Evolutionary conservation across 2,113 vertebrate species (phyloP).

Genomic region (Sialia sialis): DNA sequence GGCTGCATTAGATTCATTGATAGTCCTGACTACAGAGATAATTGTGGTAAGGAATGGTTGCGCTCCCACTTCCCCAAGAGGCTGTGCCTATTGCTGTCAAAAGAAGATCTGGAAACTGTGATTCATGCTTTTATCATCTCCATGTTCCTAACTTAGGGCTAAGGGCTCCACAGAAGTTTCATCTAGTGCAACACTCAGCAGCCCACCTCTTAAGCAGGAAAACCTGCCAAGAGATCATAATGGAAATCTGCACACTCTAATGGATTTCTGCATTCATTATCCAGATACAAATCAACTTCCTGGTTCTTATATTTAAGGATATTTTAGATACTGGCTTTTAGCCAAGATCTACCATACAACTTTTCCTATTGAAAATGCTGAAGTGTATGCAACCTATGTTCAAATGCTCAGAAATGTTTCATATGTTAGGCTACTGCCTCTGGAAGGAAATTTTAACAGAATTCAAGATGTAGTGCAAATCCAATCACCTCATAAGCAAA

Average conservation of each 20-base stretch:
- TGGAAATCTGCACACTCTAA: constrained; percentile 63
- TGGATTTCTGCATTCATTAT: constrained; percentile 63
- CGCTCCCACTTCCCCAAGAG: not conserved
- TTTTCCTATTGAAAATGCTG: not conserved
- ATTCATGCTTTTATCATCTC: constrained; percentile 60
- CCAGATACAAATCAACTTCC: constrained; percentile 63
- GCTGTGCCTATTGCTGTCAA: constrained; percentile 21
- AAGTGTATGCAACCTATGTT: not conserved
- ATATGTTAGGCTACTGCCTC: not conserved
- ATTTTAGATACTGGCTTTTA: constrained; percentile 46
- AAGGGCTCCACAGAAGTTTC: constrained; percentile 41
- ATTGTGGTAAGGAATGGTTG: constrained; percentile 49
- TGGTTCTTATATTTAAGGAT: constrained; percentile 51
- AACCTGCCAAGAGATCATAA: constrained; percentile 64
- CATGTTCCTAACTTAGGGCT: constrained; percentile 20
- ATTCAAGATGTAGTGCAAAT: not conserved
- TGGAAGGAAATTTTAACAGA: not conserved
- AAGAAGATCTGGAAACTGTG: constrained; percentile 50
- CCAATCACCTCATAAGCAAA: not conserved
- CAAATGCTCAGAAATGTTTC: not conserved
- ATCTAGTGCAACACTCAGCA: constrained; percentile 51
- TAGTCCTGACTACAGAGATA: constrained; percentile 37
- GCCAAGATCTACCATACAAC: constrained; percentile 21
- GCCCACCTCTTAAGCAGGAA: constrained; percentile 53
- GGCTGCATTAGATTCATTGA: constrained; percentile 18